A percentile compares a stretch with the other conserved stretches of the same genome.
These are phyloP conservation scores for Trissolcus japonicus DNA, from an alignment of 2,888 invertebrate genomes.

Conservation along the genomic window DNA sequence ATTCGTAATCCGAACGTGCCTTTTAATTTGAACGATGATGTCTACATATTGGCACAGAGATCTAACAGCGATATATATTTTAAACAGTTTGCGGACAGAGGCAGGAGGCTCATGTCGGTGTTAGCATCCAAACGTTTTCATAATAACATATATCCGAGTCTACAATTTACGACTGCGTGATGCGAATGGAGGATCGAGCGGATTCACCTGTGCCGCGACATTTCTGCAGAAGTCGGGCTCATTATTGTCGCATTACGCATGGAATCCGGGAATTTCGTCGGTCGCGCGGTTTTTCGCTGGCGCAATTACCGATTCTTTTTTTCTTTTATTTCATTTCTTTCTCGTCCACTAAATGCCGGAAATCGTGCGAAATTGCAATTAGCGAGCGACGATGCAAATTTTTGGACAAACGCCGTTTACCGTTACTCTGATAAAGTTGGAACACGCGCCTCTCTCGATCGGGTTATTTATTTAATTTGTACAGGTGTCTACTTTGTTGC, in stretches of 20 bases:
- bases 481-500: too few relatives aligned
- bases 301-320: too few relatives aligned
- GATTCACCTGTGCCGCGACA: conserved; percentile 49
- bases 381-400: too few relatives aligned
- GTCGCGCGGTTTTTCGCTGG: not conserved
- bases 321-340: too few relatives aligned
- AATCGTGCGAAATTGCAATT: too few relatives aligned
- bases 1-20: conserved; percentile 28
- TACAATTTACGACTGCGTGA: conserved; percentile 47
- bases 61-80: conserved; percentile 47
- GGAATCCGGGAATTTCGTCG: too few relatives aligned
- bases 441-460: too few relatives aligned
- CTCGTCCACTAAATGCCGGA: too few relatives aligned
- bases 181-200: conserved; percentile 44
- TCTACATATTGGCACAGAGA: conserved; percentile 45
- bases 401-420: too few relatives aligned
- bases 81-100: conserved; percentile 43
- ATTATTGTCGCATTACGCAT: too few relatives aligned
- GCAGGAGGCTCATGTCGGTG: conserved; percentile 16
- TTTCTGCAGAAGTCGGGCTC: conserved; percentile 13
- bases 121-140: conserved; percentile 15
- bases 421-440: not conserved
- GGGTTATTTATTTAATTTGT: too few relatives aligned
- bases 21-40: conserved; percentile 48
- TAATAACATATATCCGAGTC: conserved; percentile 33